phyloP scores from a whole-genome alignment of 2,113 vertebrate genomes.

The Peucedramus taeniatus region DNA sequence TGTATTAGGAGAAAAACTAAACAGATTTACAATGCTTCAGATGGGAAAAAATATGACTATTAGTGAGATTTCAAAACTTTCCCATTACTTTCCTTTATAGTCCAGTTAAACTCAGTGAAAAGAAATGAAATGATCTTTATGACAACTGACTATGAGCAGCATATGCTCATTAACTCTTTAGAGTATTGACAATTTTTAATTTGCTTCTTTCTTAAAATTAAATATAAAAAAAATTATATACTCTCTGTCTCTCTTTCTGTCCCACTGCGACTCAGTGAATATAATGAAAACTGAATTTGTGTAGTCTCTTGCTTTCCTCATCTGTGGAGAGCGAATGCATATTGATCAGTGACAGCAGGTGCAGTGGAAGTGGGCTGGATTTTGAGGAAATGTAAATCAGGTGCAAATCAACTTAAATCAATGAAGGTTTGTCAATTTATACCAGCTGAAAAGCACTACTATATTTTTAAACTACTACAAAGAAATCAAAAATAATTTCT shows the following conservation, averaged over 20 bases:
- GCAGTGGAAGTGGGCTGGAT: background rate
- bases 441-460: background rate
- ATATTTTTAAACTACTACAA: background rate
- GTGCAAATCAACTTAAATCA: background rate
- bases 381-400: background rate
- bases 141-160: background rate
- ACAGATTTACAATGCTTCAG: background rate
- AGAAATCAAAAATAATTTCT: background rate
- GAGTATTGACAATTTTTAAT: background rate
- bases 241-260: background rate
- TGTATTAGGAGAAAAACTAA: background rate
- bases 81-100: background rate
- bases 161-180: background rate
- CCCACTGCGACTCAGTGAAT: fast-evolving
- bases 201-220: background rate
- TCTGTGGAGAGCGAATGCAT: background rate
- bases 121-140: background rate
- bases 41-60: background rate
- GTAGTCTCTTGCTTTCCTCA: background rate
- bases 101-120: background rate
- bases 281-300: background rate
- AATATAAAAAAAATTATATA: background rate
- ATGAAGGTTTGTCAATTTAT: background rate
- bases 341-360: background rate
- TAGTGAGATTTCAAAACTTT: background rate